Base-by-base conservation (phyloP, 2,888 invertebrate genomes). In the Cheilosia urbana region DNA sequence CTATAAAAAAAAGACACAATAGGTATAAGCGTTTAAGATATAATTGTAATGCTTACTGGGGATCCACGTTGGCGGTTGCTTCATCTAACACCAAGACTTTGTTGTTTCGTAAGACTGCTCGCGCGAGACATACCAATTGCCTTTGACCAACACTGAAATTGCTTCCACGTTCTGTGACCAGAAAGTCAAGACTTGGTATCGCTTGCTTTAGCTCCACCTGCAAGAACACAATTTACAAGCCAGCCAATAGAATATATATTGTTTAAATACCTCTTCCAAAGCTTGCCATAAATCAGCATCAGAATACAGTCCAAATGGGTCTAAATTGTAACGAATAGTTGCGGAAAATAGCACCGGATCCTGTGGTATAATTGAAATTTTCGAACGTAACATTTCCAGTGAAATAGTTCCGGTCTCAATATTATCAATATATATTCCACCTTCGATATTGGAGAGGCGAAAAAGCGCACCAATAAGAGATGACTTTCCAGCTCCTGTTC, bases 401-500 rank as follows among this genome's bases (percentile, higher is more conserved):
- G 94, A 93, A 60, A 95, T 92, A 27, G 90, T 89, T 24, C 92
- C 91, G 0, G 93, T 93, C 77, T 94, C 93, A n/a, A 96, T 92
- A 62, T 93, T 95, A 89, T 97, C 97, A 84, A 97, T 96, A 40
- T 93, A 91, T 27, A 97, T 94, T 49, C 93, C 93, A 4, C 97
- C 97, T 81, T 94, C 94, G 4, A 95, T 93, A 71, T 95, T 94
- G 0, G 96, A 94, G 77, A 97, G 93, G 4, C 97, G 94, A 92
- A 97, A 97, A 69, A 97, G 92, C 0, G 96, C 96, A 0, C 96
- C 94, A 84, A 96, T 96, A 15, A 96, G 92, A 0, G 96, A 96
- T 0, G 96, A 96, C 91, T 96, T 96, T 0, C 97, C 97, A 1
- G 97, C 97, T 1, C 97, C 97, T 0, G 97, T 97, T 71, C 97